phyloP scores from a whole-genome alignment of 2,888 invertebrate species.

The Aleiodes leptofemur region DNA sequence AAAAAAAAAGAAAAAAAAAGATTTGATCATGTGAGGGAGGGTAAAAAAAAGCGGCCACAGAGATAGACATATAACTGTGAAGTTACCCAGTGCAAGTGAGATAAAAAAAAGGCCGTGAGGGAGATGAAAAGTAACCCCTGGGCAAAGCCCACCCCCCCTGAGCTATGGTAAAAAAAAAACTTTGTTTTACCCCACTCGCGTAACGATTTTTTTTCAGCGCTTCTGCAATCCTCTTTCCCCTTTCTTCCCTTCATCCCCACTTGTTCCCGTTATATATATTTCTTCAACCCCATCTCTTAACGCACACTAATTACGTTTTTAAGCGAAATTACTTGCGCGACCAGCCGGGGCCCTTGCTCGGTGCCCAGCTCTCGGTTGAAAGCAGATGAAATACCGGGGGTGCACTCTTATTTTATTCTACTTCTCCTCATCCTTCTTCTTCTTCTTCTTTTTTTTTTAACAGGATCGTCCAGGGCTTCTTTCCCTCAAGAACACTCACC shows the following conservation, averaged over 20 bases:
- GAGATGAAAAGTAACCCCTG: constrained; percentile 42
- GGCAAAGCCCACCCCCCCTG: constrained; percentile 41
- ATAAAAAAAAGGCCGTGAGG: constrained; percentile 37
- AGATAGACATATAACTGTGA: constrained; percentile 4
- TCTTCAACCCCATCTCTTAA: constrained; percentile 66
- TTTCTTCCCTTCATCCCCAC: constrained; percentile 59
- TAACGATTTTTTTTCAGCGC: constrained; percentile 56
- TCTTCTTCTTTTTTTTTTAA: constrained; percentile 10
- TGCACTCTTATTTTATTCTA: constrained; percentile 46
- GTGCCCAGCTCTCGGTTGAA: constrained; percentile 30
- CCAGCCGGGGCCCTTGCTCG: constrained; percentile 39
- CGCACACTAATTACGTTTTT: constrained; percentile 74
- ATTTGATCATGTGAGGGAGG: constrained; percentile 41
- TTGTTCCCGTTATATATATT: constrained; percentile 67
- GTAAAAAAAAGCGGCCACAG: constrained; percentile 20
- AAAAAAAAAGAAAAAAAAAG: constrained; percentile 23
- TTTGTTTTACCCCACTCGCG: constrained; percentile 51
- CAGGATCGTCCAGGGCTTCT: constrained; percentile 17
- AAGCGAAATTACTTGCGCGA: constrained; percentile 72
- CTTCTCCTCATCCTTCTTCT: background rate
- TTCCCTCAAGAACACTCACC: constrained; percentile 14
- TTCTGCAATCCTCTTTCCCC: constrained; percentile 48
- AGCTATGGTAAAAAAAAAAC: constrained; percentile 38
- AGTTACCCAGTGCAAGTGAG: constrained; percentile 36
- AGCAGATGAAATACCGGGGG: constrained; percentile 55